Evolutionary conservation across 2,888 invertebrate genomes (phyloP).

Genomic region (Conistra vaccinii): DNA sequence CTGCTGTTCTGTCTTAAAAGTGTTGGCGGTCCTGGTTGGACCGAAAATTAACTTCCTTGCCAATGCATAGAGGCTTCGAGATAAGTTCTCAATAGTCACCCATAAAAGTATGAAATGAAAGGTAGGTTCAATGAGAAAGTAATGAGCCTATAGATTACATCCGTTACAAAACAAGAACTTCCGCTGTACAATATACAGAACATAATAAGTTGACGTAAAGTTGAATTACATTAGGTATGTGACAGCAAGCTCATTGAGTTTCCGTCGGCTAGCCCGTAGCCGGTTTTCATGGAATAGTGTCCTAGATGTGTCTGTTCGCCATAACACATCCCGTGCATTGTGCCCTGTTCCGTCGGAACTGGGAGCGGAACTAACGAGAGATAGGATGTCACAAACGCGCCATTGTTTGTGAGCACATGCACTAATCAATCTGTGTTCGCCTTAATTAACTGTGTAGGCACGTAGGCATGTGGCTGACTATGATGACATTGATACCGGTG

Average conservation of each 20-base stretch:
- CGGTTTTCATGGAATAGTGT: slow-evolving; percentile 12
- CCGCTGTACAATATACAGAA: neutral
- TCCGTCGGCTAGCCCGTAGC: slow-evolving; percentile 22
- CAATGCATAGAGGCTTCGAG: neutral
- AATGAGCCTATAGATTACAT: neutral
- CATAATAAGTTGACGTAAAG: slow-evolving; percentile 15
- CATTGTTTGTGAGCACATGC: slow-evolving; percentile 38
- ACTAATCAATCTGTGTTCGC: slow-evolving; percentile 44
- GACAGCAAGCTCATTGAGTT: slow-evolving; percentile 22
- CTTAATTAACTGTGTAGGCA: slow-evolving; percentile 26
- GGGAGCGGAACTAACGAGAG: slow-evolving; percentile 44
- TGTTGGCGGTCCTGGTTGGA: neutral
- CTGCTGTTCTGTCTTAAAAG: neutral
- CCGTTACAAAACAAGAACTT: neutral
- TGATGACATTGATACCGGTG: slow-evolving; percentile 20
- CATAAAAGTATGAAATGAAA: slow-evolving; percentile 1
- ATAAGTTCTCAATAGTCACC: neutral
- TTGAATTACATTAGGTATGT: neutral
- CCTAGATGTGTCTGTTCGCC: slow-evolving; percentile 30
- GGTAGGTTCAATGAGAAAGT: neutral
- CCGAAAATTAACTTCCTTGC: neutral
- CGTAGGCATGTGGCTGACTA: no score
- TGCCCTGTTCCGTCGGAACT: slow-evolving; percentile 37
- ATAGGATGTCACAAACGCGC: slow-evolving; percentile 21
- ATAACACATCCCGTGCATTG: slow-evolving; percentile 44